phyloP scores from a whole-genome alignment of 2,113 vertebrate genomes.

The Dasyprocta punctata region DNA sequence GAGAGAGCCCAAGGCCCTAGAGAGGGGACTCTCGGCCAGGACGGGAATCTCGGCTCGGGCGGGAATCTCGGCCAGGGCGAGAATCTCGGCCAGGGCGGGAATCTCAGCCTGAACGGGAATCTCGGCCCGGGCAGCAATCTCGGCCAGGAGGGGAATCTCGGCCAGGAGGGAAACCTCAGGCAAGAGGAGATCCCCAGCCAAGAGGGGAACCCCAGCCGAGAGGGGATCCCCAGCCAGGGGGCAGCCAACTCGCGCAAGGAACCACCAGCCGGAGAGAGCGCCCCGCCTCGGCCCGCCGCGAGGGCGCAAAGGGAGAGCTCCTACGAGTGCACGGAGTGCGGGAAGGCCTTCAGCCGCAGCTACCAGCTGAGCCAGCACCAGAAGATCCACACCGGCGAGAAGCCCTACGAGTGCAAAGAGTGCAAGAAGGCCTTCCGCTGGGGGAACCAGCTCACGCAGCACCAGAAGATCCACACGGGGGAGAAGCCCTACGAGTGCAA shows the following conservation, averaged over 20 bases:
- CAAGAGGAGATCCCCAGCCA: neutral
- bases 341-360: slow-evolving; percentile 72
- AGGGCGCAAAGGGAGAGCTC: slow-evolving; percentile 58
- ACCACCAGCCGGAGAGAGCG: neutral
- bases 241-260: neutral
- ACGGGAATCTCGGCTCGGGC: neutral
- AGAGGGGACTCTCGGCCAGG: neutral
- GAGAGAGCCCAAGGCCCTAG: neutral
- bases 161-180: too few species aligned
- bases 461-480: slow-evolving; percentile 78
- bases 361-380: slow-evolving; percentile 76
- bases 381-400: slow-evolving; percentile 73
- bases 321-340: slow-evolving; percentile 60
- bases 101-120: rapidly evolving
- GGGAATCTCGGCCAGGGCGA: neutral
- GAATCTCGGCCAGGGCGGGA: neutral
- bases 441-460: slow-evolving; percentile 80
- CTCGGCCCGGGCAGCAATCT: too few species aligned
- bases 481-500: slow-evolving; percentile 75
- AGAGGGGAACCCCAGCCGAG: neutral
- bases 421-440: slow-evolving; percentile 80
- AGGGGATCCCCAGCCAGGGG: neutral
- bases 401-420: slow-evolving; percentile 62
- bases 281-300: neutral
- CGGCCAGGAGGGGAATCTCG: too few species aligned